phyloP scores from a whole-genome alignment of 2,113 vertebrate species.

The Typhlomys cinereus region DNA sequence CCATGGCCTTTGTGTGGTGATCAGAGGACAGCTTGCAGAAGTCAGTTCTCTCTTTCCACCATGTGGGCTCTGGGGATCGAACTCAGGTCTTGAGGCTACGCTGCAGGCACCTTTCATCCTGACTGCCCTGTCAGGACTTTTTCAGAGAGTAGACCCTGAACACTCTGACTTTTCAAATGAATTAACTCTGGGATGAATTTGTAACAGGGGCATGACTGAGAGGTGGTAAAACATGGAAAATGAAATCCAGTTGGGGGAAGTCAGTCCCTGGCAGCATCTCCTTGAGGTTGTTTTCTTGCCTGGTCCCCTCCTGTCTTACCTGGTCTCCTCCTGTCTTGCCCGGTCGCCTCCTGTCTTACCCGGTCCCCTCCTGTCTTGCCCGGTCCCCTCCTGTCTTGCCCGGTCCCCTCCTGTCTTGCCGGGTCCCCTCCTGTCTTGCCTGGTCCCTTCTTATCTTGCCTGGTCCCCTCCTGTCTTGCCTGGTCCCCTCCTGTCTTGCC shows the following conservation, averaged over 20 bases:
- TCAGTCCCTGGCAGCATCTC: background rate
- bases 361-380: background rate
- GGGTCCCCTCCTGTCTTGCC: background rate
- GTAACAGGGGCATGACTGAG: background rate
- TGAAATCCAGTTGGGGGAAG: background rate
- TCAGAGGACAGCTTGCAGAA: no score
- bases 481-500: background rate
- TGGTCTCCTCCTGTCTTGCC: background rate
- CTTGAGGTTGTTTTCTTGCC: rapidly evolving
- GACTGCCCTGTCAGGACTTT: no score
- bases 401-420: background rate
- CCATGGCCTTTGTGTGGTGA: no score
- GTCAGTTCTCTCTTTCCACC: no score
- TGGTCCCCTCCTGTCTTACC: background rate
- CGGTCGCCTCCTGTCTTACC: no score
- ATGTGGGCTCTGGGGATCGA: no score
- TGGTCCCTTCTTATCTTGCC: no score
- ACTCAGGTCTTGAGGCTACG: no score
- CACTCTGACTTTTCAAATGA: background rate
- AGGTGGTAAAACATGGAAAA: background rate
- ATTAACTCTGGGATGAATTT: background rate
- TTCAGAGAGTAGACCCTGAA: background rate
- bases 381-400: background rate
- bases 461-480: no score
- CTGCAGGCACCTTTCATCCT: no score